Evolutionary conservation across 2,797 vertebrate species (phyloP), one percentile per base, ranked within the genome.

Genomic region (Tamandua tetradactyla): DNA sequence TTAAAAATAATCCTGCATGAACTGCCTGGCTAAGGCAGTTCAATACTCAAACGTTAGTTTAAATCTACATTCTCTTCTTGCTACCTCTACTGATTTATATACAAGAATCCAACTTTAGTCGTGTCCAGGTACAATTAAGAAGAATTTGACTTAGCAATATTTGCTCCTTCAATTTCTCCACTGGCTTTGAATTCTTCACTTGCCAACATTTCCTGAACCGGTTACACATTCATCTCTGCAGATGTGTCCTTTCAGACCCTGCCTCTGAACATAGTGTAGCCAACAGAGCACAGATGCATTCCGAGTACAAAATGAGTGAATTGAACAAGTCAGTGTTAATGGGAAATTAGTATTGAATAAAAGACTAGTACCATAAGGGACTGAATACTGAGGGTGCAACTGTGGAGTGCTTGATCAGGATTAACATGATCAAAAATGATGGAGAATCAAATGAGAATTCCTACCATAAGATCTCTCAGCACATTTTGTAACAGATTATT

Each of bases 231-330:
- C 87, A 76, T 91, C 94, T 94, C 96, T 94, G 85, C 57, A 95
- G 89, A 97, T 87, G 66, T n/a, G 83, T 94, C 94, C 91, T 25
- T 44, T 89, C 32, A 74, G 95, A 83, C 57, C 78, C 47, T 61
- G 0, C 86, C 93, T 87, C 90, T 90, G 75, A 96, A 91, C 69
- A 61, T 78, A 42, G 85, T 71, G 25, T 89, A 93, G 82, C 87
- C 95, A 97, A 95, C 47, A 88, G 82, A 94, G 89, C 95, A 81
- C 90, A 97, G 93, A 97, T 95, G 97, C 74, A 9, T 82, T 84
- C 61, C 66, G 84, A 97, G 81, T 92, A 93, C 92, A 96, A 96
- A 97, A 97, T 76, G 92, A 64, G 93, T 89, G 87, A 83, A 83
- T 94, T 91, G 94, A 95, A 96, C 90, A 92, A 88, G 81, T 72